A percentile compares a stretch with the other conserved stretches of the same genome.
These are phyloP conservation scores for Miichthys miiuy DNA, from an alignment of 2,797 vertebrate genomes.

Conservation along the genomic window DNA sequence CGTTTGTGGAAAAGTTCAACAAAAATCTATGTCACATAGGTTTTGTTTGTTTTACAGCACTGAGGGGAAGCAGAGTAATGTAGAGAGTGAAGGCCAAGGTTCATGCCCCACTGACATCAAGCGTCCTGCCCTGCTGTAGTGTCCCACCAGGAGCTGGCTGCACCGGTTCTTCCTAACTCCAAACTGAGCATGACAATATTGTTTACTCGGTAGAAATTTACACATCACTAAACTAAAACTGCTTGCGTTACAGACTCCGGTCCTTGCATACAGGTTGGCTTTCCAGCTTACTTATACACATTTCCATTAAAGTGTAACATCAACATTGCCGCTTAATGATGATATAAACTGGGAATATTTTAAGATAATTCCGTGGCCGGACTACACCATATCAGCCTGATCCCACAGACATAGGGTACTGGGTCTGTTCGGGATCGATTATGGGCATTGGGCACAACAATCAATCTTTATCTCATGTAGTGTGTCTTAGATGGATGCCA, in stretches of 20 bases:
- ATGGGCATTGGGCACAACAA: no score
- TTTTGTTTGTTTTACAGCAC: constrained; percentile 21
- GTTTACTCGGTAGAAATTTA: neutral
- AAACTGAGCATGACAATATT: neutral
- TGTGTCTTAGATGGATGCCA: no score
- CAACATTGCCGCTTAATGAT: neutral
- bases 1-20: neutral
- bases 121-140: constrained; percentile 23
- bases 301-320: neutral
- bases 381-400: no score
- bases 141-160: constrained; percentile 12
- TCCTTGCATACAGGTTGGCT: neutral
- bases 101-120: constrained; percentile 24
- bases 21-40: neutral
- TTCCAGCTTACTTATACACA: neutral
- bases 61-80: neutral
- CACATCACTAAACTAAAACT: neutral
- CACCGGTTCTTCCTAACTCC: neutral
- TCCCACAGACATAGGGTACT: no score
- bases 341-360: neutral
- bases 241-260: neutral
- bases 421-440: no score
- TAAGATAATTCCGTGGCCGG: neutral
- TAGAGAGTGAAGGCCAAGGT: constrained; percentile 28
- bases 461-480: no score